Base-by-base conservation (phyloP, 92 coral and sea anemone genomes). In the Umimayanthus kanabou region DNA sequence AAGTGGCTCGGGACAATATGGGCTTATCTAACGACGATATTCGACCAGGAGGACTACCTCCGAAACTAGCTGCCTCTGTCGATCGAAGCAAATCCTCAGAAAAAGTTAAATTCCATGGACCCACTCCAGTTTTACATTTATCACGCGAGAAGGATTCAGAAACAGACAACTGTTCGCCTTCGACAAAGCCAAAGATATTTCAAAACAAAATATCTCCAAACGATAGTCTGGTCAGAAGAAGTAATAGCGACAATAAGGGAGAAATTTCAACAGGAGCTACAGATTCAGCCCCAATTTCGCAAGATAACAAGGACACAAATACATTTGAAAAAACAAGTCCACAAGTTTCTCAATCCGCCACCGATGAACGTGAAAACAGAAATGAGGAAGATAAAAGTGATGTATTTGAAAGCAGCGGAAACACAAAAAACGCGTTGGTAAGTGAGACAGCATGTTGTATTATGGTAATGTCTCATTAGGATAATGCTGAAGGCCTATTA, bases 81-180 rank as follows among this genome's bases (percentile, higher is more conserved):
- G 98, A 90, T 67, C 91, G 98, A 7, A 90, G 96, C 50, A 91
- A 88, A 49, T 93, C 98, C 25, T 95, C 98, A 2, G 94, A 93
- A 61, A 93, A 94, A 7, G 91, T 93, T 89, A 93, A 95, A 22
- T 95, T 95, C 73, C 96, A 95, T 70, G 98, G 98, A 7, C 98
- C 98, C 26, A 95, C 98, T 11, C 98, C 98, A 13, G 93, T 95
- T 13, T 80, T 95, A 43, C 92, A 95, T 87, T 85, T 95, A 66
- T 83, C 87, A 73, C 87, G 87, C 67, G 87, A 83, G 28, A 83
- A 70, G 78, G 87, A 70, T 5, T 29, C 76, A 11, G 87, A 50
- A 14, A 6, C 50, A 45, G 87, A 45, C 42, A 57, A 55, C 37
- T 28, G 50, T 22, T 69, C 87, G 3, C 87, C 78, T 25, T 73